Percentiles rank a stretch among this genome's conserved stretches.
Conservation (phyloP, 2,888 invertebrate genomes). For the Ormyrus thymus region DNA sequence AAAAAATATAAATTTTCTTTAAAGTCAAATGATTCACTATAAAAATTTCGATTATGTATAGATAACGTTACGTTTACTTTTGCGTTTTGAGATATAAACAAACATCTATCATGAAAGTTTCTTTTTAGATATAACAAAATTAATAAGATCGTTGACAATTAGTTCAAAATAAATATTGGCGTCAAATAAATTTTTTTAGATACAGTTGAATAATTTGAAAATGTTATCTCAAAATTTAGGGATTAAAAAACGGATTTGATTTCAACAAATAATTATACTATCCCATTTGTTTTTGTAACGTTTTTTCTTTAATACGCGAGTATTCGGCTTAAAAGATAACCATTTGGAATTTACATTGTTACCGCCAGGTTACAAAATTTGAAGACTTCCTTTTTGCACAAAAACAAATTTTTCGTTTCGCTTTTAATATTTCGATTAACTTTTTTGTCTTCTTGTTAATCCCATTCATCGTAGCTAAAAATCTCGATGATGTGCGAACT, state of each 20-base stretch:
- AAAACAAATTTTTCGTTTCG: constrained; percentile 20
- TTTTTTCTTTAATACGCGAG: constrained; percentile 41
- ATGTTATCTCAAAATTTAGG: no score
- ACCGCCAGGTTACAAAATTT: constrained; percentile 39
- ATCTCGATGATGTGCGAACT: constrained; percentile 16
- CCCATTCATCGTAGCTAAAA: constrained; percentile 9
- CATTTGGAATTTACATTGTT: constrained; percentile 38
- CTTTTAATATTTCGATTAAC: background rate
- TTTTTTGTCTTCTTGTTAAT: background rate
- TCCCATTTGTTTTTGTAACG: constrained; percentile 24
- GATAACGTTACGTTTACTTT: no score
- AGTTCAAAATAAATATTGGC: no score
- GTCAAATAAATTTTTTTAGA: no score
- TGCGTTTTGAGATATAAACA: no score
- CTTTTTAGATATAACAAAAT: no score
- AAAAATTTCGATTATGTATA: no score
- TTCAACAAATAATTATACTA: constrained; percentile 18
- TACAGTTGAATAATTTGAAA: no score
- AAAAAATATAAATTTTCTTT: no score
- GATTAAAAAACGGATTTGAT: background rate
- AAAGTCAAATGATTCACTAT: no score
- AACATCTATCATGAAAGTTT: no score
- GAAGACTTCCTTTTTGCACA: constrained; percentile 22
- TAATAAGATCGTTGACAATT: no score
- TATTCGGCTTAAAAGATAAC: constrained; percentile 39